Conservation (phyloP, 2,797 vertebrate species). For the Loris lydekkerianus region DNA sequence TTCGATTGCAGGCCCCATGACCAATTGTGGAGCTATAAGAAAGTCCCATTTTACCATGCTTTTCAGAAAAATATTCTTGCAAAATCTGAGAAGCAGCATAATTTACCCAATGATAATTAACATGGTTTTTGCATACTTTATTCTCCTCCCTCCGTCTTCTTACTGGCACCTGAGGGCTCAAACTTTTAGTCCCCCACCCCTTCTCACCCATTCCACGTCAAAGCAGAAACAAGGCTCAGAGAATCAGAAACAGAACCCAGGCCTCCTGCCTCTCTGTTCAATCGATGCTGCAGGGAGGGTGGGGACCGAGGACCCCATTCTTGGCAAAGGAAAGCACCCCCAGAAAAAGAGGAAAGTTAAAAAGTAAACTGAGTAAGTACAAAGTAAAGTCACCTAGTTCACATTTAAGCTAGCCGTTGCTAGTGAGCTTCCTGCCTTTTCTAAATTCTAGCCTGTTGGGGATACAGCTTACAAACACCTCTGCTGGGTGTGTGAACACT, state of each 20-base stretch:
- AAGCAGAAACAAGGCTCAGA: not conserved
- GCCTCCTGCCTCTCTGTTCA: not conserved
- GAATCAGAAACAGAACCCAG: not conserved
- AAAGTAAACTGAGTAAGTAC: too few relatives aligned
- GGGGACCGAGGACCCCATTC: too few relatives aligned
- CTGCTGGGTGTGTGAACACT: too few relatives aligned
- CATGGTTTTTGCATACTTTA: not conserved
- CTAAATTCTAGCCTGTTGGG: too few relatives aligned
- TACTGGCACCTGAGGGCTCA: not conserved
- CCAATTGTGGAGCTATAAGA: not conserved
- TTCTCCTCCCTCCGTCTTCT: not conserved
- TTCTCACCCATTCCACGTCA: not conserved
- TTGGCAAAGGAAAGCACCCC: too few relatives aligned
- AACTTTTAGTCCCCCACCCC: not conserved
- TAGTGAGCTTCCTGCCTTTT: too few relatives aligned
- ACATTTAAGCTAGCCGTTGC: too few relatives aligned
- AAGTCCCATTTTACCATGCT: not conserved
- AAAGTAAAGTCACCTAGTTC: too few relatives aligned
- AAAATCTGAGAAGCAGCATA: not conserved
- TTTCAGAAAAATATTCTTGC: not conserved
- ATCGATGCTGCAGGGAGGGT: too few relatives aligned
- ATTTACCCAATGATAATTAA: not conserved
- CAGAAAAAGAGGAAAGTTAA: too few relatives aligned
- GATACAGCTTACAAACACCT: too few relatives aligned
- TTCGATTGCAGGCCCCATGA: not conserved